Evolutionary conservation across 2,113 vertebrate species (phyloP).

Genomic region (Sisor rabdophorus): DNA sequence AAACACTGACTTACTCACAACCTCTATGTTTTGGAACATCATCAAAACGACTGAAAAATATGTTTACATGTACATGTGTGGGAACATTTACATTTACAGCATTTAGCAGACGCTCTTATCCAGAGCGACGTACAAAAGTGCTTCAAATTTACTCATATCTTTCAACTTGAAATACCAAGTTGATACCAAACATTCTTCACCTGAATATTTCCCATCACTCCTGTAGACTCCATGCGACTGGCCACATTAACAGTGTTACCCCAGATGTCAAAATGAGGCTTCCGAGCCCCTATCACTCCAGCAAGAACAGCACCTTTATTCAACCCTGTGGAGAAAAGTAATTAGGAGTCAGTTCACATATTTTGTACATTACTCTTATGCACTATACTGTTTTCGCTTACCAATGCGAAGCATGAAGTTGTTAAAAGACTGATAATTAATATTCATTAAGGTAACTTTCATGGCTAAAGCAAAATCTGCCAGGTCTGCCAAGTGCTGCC

Average conservation of each 20-base stretch:
- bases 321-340: conserved; percentile 70
- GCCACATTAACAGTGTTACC: conserved; percentile 96
- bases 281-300: conserved; percentile 89
- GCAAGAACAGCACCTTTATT: conserved; percentile 92
- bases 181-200: conserved; percentile 55
- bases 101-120: too few species aligned
- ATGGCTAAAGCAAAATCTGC: conserved; percentile 93
- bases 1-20: conserved; percentile 32
- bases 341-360: background rate
- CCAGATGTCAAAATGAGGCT: conserved; percentile 97
- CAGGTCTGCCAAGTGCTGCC: conserved; percentile 94
- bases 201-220: conserved; percentile 95
- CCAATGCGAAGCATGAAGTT: conserved; percentile 99
- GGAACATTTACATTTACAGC: background rate
- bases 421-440: conserved; percentile 98
- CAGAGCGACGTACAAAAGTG: too few species aligned
- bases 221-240: conserved; percentile 96
- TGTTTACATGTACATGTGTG: background rate
- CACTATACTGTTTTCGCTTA: conserved; percentile 53
- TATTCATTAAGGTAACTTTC: conserved; percentile 95
- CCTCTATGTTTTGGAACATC: background rate
- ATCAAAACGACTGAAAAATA: background rate
- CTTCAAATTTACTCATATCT: too few species aligned
- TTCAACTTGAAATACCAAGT: too few species aligned
- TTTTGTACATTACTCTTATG: too few species aligned